Base-by-base conservation (phyloP, 2,797 vertebrate species). In the Tarsius wallacei region DNA sequence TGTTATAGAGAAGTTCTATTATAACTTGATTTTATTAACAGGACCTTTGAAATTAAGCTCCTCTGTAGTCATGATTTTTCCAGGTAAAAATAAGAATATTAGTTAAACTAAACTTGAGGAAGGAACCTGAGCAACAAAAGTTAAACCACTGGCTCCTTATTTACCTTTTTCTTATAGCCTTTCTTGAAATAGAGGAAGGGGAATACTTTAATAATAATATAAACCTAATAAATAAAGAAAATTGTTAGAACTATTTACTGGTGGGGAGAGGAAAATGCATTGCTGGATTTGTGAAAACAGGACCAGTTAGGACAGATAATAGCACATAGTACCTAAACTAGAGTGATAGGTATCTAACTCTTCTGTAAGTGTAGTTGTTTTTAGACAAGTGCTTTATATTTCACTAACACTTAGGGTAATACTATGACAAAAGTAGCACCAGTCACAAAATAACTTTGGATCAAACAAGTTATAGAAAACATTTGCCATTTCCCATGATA, bases 221-320 rank as follows among this genome's bases (percentile, higher is more conserved):
- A 74, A 94, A 76, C 73, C 91, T 82, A 61, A n/a, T 63, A 22
- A 76, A 77, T 19, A 64, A 59, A 61, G 26, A 61, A 66, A 92
- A 68, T 59, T 82, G 12, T 64, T 73, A 55, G 77, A 87, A 36
- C 12, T 61, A 0, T 86, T 87, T 68, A 24, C 24, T 87, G 28
- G 6, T 11, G 3, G 49, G 9, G 28, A 7, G 6, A 77, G 33
- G 42, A 68, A 82, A 88, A 81, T 24, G 36, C 31, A 31, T 33
- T 57, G 66, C 24, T 59, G 68, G 55, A 42, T 83, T 59, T 57
- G 24, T 57, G 78, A 49, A 68, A 61, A 49, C 0, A 28, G 17
- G 33, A 61, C 19, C 4, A 9, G 1, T 83, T 33, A 49, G 77
- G 49, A 12, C 42, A 42, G 63, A 28, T 80, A 33, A 16, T 57